phyloP scores from a whole-genome alignment of 2,797 vertebrate species.

The Nothura maculosa region DNA sequence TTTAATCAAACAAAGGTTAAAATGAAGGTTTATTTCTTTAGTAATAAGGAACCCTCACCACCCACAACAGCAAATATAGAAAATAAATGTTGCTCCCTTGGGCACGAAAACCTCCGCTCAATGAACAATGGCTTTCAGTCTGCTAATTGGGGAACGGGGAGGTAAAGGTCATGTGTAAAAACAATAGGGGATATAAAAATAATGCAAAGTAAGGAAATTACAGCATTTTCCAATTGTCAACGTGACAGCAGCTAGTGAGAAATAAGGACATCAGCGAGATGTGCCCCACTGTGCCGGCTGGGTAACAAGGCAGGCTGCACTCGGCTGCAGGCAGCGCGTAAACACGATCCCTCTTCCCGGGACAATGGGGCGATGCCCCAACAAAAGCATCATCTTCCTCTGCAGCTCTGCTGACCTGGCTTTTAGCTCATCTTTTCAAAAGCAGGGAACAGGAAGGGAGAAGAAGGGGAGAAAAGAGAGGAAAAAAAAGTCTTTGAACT shows the following conservation, averaged over 20 bases:
- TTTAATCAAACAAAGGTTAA: constrained; percentile 65
- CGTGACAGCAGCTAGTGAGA: constrained; percentile 66
- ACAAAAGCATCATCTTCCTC: constrained; percentile 23
- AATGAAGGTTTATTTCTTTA: constrained; percentile 50
- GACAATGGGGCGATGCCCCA: constrained; percentile 8
- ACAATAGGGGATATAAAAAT: constrained; percentile 75
- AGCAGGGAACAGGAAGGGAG: background rate
- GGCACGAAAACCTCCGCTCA: constrained; percentile 57
- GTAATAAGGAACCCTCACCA: constrained; percentile 56
- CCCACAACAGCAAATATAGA: constrained; percentile 25
- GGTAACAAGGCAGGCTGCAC: constrained; percentile 59
- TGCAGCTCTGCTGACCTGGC: background rate
- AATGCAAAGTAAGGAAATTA: constrained; percentile 76
- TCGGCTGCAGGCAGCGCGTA: constrained; percentile 6
- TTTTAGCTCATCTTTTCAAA: constrained; percentile 22
- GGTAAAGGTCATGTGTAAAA: constrained; percentile 70
- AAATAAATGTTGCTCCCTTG: constrained; percentile 68
- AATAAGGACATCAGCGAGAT: constrained; percentile 57
- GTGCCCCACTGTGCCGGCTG: constrained; percentile 60
- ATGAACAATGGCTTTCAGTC: constrained; percentile 72
- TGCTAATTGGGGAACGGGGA: constrained; percentile 75
- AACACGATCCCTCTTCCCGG: constrained; percentile 25
- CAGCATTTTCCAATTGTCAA: constrained; percentile 69
- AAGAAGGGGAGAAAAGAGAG: background rate
- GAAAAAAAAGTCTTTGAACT: background rate